These are phyloP conservation scores for Brachystomella parvula DNA, from an alignment of 1,140 invertebrate species.

Conservation along the genomic window DNA sequence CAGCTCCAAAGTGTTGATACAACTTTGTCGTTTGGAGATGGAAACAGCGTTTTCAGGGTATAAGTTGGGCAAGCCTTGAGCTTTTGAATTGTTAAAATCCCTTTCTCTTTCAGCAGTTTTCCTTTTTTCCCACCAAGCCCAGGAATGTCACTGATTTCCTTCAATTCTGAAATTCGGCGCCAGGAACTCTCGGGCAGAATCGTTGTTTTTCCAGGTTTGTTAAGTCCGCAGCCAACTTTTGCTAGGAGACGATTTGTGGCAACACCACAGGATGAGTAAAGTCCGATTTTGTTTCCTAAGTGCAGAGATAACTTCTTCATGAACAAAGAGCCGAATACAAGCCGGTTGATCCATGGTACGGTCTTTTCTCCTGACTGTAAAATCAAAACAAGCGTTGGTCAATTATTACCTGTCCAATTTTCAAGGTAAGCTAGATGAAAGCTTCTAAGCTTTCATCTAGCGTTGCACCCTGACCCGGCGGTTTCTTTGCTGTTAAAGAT, in stretches of 20 bases:
- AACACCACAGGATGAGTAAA: neutral
- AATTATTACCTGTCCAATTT: too few relatives aligned
- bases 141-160: neutral
- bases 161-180: neutral
- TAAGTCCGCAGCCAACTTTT: neutral
- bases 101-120: neutral
- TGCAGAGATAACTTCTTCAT: neutral
- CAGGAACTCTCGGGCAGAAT: neutral
- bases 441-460: too few relatives aligned
- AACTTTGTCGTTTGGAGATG: neutral
- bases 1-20: neutral
- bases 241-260: neutral
- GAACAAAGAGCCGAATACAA: neutral
- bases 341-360: too few relatives aligned
- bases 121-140: conserved; percentile 3
- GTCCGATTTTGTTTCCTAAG: neutral
- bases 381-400: too few relatives aligned
- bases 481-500: too few relatives aligned
- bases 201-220: neutral
- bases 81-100: too few relatives aligned
- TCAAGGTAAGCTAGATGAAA: too few relatives aligned
- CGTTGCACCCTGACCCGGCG: too few relatives aligned
- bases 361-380: too few relatives aligned
- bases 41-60: neutral
- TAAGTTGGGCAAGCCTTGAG: neutral